Conservation (phyloP, 1,140 invertebrate species). For the Drosophila rhopaloa region DNA sequence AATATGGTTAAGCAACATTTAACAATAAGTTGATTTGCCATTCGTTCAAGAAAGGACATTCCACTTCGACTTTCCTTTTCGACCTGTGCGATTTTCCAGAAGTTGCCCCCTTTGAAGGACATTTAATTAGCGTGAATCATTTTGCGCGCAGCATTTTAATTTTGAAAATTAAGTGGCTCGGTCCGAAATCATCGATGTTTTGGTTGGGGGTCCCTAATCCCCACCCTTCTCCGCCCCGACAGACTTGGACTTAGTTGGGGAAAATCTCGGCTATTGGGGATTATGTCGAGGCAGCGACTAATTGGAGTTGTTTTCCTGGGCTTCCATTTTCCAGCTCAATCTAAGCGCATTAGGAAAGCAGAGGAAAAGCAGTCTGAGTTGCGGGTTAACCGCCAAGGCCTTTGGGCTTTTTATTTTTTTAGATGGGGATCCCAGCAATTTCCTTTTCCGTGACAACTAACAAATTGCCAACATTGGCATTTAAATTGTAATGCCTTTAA, state of each 20-base stretch:
- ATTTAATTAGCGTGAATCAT: slow-evolving; percentile 78
- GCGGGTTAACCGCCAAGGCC: slow-evolving; percentile 36
- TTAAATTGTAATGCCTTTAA: slow-evolving; percentile 72
- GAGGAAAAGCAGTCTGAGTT: slow-evolving; percentile 11
- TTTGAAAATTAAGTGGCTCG: slow-evolving; percentile 67
- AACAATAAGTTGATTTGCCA: too few species aligned
- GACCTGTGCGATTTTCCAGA: neutral
- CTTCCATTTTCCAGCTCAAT: slow-evolving; percentile 27
- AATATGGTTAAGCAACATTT: too few species aligned
- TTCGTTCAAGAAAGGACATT: neutral
- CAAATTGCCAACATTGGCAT: slow-evolving; percentile 77
- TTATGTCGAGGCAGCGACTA: slow-evolving; percentile 56
- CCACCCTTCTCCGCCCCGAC: neutral
- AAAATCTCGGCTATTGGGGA: slow-evolving; percentile 75
- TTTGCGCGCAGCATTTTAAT: slow-evolving; percentile 68
- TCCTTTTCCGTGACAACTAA: slow-evolving; percentile 50
- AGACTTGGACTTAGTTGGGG: slow-evolving; percentile 24
- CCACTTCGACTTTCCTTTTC: slow-evolving; percentile 1
- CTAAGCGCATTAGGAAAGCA: slow-evolving; percentile 69
- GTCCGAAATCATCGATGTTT: slow-evolving; percentile 28
- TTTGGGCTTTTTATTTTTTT: neutral
- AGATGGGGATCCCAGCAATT: neutral
- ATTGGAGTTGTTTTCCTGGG: slow-evolving; percentile 49
- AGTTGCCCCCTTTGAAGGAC: slow-evolving; percentile 52
- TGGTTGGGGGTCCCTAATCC: neutral